These are phyloP conservation scores for Drosophila melanosoma DNA, from an alignment of 2,888 invertebrate species.

Conservation along the genomic window DNA sequence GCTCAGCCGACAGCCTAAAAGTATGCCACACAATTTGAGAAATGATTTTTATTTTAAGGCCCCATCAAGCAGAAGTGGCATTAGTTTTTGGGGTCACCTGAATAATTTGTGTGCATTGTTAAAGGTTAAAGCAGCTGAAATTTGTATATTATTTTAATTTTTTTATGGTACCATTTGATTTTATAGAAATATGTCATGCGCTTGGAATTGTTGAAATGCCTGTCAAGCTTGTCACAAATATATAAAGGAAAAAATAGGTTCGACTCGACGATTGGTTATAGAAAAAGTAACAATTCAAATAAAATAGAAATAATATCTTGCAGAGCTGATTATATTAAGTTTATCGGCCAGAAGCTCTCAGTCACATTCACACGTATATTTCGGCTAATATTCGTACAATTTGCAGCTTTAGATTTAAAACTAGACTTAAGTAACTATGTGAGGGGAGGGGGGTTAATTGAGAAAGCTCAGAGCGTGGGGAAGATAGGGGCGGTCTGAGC, in stretches of 20 bases:
- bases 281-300: background rate
- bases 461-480: conserved; percentile 13
- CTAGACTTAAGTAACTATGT: conserved; percentile 35
- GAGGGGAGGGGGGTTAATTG: background rate
- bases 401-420: conserved; percentile 39
- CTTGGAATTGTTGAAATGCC: background rate
- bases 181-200: background rate
- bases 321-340: background rate
- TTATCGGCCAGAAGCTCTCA: conserved; percentile 21
- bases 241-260: background rate
- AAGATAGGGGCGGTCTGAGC: conserved; percentile 30
- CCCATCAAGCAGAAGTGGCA: conserved; percentile 3
- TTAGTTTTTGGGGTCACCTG: conserved; percentile 22
- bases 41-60: conserved; percentile 29
- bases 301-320: background rate
- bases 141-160: conserved; percentile 4
- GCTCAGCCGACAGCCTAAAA: conserved; percentile 33
- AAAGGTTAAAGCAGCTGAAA: conserved; percentile 21
- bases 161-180: background rate
- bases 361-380: conserved; percentile 57
- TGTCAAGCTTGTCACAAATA: background rate
- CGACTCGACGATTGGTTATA: background rate
- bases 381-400: conserved; percentile 42
- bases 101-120: conserved; percentile 15
- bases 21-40: conserved; percentile 43